Evolutionary conservation across 1,140 invertebrate genomes (phyloP).

Genomic region (Sesamia nonagrioides): DNA sequence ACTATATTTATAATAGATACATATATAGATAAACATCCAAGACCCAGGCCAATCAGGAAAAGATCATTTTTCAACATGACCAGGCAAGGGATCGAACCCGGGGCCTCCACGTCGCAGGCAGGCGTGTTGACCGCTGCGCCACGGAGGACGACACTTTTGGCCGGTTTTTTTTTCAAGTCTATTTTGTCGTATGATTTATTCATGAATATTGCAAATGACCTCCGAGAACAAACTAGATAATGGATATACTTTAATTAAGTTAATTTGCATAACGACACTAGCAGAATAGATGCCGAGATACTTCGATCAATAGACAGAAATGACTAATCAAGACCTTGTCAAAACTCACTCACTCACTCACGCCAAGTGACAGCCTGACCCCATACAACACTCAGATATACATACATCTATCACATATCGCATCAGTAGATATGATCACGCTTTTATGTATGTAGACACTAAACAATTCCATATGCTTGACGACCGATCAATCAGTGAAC

Average conservation of each 20-base stretch:
- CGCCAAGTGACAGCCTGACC: conserved; percentile 8
- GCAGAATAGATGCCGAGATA: neutral
- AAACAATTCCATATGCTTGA: conserved; percentile 25
- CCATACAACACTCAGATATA: conserved; percentile 6
- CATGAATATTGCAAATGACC: too few species aligned
- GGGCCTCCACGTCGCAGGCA: too few species aligned
- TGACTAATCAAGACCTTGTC: conserved; percentile 10
- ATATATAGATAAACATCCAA: too few species aligned
- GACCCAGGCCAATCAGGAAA: too few species aligned
- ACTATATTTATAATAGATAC: too few species aligned
- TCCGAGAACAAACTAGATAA: too few species aligned
- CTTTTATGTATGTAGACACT: neutral
- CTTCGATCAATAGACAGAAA: neutral
- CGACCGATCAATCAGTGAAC: conserved; percentile 42
- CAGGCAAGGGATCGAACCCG: too few species aligned
- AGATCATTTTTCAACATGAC: too few species aligned
- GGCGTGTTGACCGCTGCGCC: too few species aligned
- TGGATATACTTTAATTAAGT: neutral
- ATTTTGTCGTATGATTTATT: neutral
- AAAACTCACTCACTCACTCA: too few species aligned
- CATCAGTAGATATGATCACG: neutral
- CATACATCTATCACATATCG: conserved; percentile 3
- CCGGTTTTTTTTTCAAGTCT: too few species aligned
- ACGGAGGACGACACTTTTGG: too few species aligned
- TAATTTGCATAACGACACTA: neutral